A percentile compares a stretch with the other conserved stretches of the same genome.
These are phyloP conservation scores for Lacerta agilis DNA, from an alignment of 2,797 vertebrate genomes.

Conservation along the genomic window DNA sequence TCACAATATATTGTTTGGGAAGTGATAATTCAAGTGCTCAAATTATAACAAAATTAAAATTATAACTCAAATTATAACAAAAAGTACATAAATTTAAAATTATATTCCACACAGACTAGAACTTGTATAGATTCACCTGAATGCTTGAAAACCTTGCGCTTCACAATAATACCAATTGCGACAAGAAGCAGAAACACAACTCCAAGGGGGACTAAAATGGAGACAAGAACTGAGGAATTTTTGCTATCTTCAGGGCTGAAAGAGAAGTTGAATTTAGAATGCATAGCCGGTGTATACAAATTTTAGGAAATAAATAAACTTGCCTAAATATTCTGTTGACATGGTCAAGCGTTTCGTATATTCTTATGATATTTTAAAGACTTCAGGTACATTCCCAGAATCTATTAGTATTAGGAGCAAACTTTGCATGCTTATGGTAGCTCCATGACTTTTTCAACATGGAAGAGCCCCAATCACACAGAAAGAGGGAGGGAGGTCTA, in stretches of 20 bases:
- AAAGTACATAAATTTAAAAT: not conserved
- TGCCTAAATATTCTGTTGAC: too few relatives aligned
- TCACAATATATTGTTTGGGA: not conserved
- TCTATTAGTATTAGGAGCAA: too few relatives aligned
- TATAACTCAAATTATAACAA: not conserved
- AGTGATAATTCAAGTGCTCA: not conserved
- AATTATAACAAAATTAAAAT: not conserved
- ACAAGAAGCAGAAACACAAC: constrained; percentile 51
- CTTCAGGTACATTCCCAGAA: too few relatives aligned
- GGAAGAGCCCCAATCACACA: not conserved
- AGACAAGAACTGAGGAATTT: not conserved
- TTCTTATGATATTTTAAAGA: too few relatives aligned
- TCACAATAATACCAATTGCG: constrained; percentile 62
- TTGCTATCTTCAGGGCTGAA: constrained; percentile 57
- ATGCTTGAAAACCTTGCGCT: constrained; percentile 66
- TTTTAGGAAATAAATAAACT: too few relatives aligned
- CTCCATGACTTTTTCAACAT: not conserved
- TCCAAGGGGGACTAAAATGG: constrained; percentile 57
- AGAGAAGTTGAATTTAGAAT: not conserved
- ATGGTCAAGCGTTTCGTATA: too few relatives aligned
- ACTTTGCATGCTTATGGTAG: too few relatives aligned
- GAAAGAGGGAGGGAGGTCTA: not conserved
- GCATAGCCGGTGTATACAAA: too few relatives aligned
- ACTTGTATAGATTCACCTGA: constrained; percentile 72
- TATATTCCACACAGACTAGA: not conserved